Evolutionary conservation across 1,140 invertebrate genomes (phyloP), one percentile per base, ranked within the genome.

Genomic region (Hestina assimilis): DNA sequence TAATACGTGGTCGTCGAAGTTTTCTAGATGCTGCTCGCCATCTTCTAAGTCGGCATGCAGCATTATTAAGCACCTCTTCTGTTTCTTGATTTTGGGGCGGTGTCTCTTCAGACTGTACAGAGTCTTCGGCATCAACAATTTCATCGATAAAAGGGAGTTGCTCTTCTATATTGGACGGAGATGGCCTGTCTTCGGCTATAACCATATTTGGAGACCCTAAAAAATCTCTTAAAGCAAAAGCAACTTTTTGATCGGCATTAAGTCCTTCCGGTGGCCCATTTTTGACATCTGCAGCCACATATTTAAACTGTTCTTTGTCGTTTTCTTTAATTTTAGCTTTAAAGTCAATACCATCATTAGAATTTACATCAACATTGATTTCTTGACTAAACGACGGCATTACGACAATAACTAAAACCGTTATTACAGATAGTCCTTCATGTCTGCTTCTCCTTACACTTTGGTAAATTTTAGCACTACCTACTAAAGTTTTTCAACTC

Each of bases 371-470:
- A 31, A 79, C 72, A 28, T 83, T 79, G 43, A 83, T 80, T 59
- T 88, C 79, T 67, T 85, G 81, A 55, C 74, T 86, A 43, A 59
- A 76, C 8, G 83, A 83, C 66, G 85, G 85, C 84, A 88, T 88
- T 55, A 60, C 77, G 29, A 66, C 57, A 35, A 26, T 20, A 52
- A 19, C 41, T 51, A 26, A 21, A 33, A 26, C n/a, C 17, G 1
- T 0, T 21, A 33, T 11, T 33, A 33, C 5, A 35, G 38, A 41
- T 43, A 55, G 24, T 35, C 19, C 21, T 17, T 17, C 47, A 50
- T 35, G 47, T 17, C 21, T 11, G 33, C 8, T 4, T 19, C 33
- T 14, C 47, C 23, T 38, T 38, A 17, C 21, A 23, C 17, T 8
- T 23, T 35, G 15, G 4, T 14, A n/a, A 17, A 9, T 48, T 26